Conservation (phyloP, 2,113 vertebrate genomes). For the Paracanthobrama guichenoti region DNA sequence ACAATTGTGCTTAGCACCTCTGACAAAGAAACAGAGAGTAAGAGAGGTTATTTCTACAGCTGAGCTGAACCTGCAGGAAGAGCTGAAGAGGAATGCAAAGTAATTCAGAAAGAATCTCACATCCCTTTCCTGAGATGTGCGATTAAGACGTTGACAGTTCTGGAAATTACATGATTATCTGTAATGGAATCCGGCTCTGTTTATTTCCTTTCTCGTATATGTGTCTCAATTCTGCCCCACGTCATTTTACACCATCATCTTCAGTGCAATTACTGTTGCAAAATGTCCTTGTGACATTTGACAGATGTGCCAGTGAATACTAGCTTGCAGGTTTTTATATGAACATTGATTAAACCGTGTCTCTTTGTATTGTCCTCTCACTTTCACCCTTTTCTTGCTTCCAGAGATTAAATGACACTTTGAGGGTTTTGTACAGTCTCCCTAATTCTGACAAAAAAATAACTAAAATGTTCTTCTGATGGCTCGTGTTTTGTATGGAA, state of each 20-base stretch:
- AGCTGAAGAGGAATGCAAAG: slow-evolving; percentile 60
- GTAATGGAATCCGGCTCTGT: slow-evolving; percentile 37
- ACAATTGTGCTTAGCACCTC: slow-evolving; percentile 18
- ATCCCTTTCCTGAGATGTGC: slow-evolving; percentile 48
- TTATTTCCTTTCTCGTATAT: slow-evolving; percentile 55
- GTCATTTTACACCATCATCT: background rate
- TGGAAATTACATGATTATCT: slow-evolving; percentile 49
- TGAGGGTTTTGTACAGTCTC: slow-evolving; percentile 17
- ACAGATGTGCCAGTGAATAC: slow-evolving; percentile 29
- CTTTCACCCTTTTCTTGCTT: background rate
- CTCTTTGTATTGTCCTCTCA: slow-evolving; percentile 52
- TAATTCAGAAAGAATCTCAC: slow-evolving; percentile 50
- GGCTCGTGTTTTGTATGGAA: background rate
- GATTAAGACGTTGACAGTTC: slow-evolving; percentile 41
- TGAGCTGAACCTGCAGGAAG: slow-evolving; percentile 46
- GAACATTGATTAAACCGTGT: slow-evolving; percentile 58
- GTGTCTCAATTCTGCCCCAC: slow-evolving; percentile 36
- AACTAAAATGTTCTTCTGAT: background rate
- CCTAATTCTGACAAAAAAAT: slow-evolving; percentile 21
- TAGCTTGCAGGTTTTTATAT: slow-evolving; percentile 9
- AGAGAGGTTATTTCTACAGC: background rate
- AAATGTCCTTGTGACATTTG: slow-evolving; percentile 30
- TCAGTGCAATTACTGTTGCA: slow-evolving; percentile 41
- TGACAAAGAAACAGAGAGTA: background rate
- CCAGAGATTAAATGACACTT: slow-evolving; percentile 16